Evolutionary conservation across 2,888 invertebrate genomes (phyloP).

Genomic region (Cepaea hortensis): DNA sequence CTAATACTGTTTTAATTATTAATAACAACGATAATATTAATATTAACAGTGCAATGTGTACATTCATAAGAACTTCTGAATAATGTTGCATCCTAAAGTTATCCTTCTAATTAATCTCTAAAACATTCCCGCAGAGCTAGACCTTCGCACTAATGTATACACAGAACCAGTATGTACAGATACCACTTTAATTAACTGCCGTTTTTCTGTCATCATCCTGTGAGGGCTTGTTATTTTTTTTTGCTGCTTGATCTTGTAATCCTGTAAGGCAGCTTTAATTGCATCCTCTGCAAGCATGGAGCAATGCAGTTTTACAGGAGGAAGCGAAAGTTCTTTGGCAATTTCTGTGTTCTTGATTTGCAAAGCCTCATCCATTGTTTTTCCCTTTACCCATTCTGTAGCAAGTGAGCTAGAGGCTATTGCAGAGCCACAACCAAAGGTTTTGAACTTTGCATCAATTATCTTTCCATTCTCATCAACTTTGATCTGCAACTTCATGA

Average conservation of each 20-base stretch:
- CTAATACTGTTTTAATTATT: too few relatives aligned
- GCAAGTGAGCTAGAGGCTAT: slow-evolving; percentile 98
- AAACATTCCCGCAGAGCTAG: neutral
- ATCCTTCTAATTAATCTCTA: too few relatives aligned
- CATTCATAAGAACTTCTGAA: neutral
- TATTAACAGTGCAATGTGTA: too few relatives aligned
- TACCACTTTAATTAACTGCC: slow-evolving; percentile 42
- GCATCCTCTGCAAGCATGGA: slow-evolving; percentile 99
- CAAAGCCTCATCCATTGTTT: slow-evolving; percentile 93
- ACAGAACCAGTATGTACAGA: neutral
- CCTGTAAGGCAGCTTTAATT: slow-evolving; percentile 96
- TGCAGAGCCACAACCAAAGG: slow-evolving; percentile 99
- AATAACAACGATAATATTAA: too few relatives aligned
- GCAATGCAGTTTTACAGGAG: slow-evolving; percentile 99
- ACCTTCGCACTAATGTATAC: neutral
- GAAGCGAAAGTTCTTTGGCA: slow-evolving; percentile 95
- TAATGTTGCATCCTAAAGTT: neutral
- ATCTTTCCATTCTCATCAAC: slow-evolving; percentile 97
- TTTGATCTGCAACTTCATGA: slow-evolving; percentile 95
- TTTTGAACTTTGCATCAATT: slow-evolving; percentile 98
- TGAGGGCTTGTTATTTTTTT: slow-evolving; percentile 54
- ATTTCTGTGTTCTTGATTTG: slow-evolving; percentile 96
- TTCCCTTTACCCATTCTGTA: slow-evolving; percentile 97
- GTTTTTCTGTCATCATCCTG: slow-evolving; percentile 26
- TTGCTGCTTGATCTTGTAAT: slow-evolving; percentile 84